A percentile compares a stretch with the other conserved stretches of the same genome.
Conservation (phyloP, 2,113 vertebrate genomes). For the Rhineura floridana region DNA sequence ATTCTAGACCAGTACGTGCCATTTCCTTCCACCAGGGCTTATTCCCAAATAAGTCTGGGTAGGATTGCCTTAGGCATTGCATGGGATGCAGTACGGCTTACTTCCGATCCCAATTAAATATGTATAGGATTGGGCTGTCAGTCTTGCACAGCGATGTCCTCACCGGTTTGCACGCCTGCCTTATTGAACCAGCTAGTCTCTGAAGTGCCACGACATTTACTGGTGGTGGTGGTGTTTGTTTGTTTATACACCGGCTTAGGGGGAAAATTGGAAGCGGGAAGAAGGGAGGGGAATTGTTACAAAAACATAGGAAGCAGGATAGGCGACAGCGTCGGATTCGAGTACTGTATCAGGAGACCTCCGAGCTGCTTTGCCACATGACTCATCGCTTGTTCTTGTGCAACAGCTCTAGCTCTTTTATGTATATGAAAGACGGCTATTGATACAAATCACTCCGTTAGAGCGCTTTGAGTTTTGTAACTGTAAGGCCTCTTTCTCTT, state of each 20-base stretch:
- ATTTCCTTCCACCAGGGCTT: too few relatives aligned
- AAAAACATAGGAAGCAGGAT: not conserved
- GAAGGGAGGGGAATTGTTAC: too few relatives aligned
- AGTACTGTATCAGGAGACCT: not conserved
- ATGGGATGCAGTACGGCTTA: not conserved
- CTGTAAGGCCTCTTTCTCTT: not conserved
- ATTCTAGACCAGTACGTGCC: not conserved
- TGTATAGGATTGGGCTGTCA: not conserved
- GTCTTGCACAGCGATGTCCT: not conserved
- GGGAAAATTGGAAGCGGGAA: not conserved
- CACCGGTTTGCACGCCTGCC: not conserved
- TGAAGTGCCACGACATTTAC: not conserved
- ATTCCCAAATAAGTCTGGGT: not conserved
- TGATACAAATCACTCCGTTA: not conserved
- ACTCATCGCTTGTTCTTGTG: slow-evolving; percentile 3
- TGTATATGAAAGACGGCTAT: not conserved
- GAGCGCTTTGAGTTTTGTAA: not conserved
- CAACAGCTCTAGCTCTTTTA: not conserved
- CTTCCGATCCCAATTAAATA: not conserved
- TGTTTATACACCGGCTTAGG: too few relatives aligned
- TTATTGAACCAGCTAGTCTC: not conserved
- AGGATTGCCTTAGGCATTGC: not conserved
- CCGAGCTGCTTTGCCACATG: not conserved
- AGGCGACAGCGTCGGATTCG: not conserved
- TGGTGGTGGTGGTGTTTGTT: too few relatives aligned